Base-by-base conservation (phyloP, 2,888 invertebrate genomes). In the Sminthurinus aureus region DNA sequence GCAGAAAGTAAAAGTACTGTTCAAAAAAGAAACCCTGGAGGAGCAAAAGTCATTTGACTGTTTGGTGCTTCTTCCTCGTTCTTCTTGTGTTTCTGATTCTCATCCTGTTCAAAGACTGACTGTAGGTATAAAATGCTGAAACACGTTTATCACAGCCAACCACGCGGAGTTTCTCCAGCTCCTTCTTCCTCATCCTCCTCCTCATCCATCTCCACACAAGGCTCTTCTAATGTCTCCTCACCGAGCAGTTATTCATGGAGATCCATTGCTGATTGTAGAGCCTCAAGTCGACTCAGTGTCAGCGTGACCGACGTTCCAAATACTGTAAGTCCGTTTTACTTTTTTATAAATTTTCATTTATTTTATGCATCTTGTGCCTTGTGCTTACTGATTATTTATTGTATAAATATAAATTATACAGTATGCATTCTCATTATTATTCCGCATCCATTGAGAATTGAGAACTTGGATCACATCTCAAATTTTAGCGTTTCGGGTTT, bases 91-190 rank as follows among this genome's bases (percentile, higher is more conserved):
- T n/a, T n/a, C n/a, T n/a, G n/a, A 9, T 58, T 15, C 13, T 58
- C 13, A 58, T 38, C 38, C 24, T 69, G 69, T 69, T 69, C 69
- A 73, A 11, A 73, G 24, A 73, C 75, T 69, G 20, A 24, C 9
- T 73, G 12, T 58, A 24, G 20, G 26, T 24, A 26, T 73, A 24
- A 38, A 75, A 85, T 85, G 85, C 38, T 85, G 81, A 85, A 85
- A 71, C 85, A 85, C 83, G 84, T 84, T 74, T 79, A 79, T 50
- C 83, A 83, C 38, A 38, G 38, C 6, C 38, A 38, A 38, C 77
- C 83, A 38, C 84, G 85, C 26, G 85, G 85, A 75, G 85, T 82
- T 26, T 85, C 85, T 52, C 85, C 85, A 20, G 85, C 85, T 22
- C 85, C 85, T 24, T 84, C 85, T 9, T 83, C 85, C 9, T 85